Evolutionary conservation across 2,113 vertebrate species (phyloP), one percentile per base, ranked within the genome.

Genomic region (Corvus hawaiiensis): DNA sequence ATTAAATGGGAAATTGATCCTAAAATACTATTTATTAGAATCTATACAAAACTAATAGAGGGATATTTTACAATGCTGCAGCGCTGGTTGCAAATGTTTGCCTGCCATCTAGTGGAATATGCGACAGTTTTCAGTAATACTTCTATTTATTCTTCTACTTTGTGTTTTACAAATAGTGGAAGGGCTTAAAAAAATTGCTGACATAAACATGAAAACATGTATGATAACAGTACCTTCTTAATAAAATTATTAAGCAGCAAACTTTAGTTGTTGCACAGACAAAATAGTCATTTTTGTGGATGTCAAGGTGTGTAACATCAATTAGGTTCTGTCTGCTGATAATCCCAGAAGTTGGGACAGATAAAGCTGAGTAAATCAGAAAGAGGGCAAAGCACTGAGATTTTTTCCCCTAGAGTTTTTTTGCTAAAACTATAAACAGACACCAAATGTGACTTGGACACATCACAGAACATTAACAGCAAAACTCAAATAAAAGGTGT

Each of bases 91-190:
- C 76, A 96, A 98, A 95, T 97, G 95, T 95, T 97, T 97, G 97
- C 87, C 97, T 98, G 98, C 98, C 98, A 98, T 96, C 98, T 98
- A 98, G 98, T 98, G 98, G 98, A 96, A 86, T 71, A 93, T 39
- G 8, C 23, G 75, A 94, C 7, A 84, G 11, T 46, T 92, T 69
- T 71, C 52, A 77, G 28, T 14, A 82, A 32, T 33, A 82, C 74
- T 91, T 95, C 56, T 26, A 64, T 54, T 81, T 71, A 89, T 87
- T 83, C 43, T 94, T 48, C 56, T 94, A 68, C 54, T 84, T 94
- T 26, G 14, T 56, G 27, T 72, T 89, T 81, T 90, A 64, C 23
- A 68, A 88, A 95, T 62, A 63, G 9, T 41, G 9, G 21, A 52
- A 63, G 49, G 58, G 44, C 33, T 86, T 92, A 21, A 93, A 91